Conservation (phyloP, 2,888 invertebrate genomes). For the Neocrepidodera transversa region DNA sequence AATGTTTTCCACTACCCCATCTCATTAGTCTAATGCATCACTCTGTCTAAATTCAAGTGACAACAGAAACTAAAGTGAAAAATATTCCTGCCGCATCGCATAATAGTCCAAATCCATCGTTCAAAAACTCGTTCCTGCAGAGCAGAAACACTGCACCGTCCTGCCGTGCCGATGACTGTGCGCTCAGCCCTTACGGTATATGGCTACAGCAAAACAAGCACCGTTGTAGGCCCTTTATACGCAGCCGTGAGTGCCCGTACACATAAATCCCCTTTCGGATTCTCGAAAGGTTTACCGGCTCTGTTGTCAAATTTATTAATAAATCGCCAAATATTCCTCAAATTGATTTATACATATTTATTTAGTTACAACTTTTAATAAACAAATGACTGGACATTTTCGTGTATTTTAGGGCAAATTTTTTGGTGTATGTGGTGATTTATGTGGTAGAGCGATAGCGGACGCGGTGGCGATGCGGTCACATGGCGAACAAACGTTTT, state of each 20-base stretch:
- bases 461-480: too few species aligned
- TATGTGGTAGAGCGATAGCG: too few species aligned
- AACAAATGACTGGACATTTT: too few species aligned
- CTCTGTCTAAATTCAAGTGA: too few species aligned
- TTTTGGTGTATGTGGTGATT: too few species aligned
- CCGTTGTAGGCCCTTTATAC: neutral
- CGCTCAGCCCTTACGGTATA: neutral
- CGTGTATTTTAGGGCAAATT: too few species aligned
- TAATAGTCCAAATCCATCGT: neutral
- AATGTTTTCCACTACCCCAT: too few species aligned
- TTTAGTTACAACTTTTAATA: too few species aligned
- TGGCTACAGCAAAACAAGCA: neutral
- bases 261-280: neutral
- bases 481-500: too few species aligned
- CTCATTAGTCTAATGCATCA: too few species aligned
- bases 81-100: constrained; percentile 1
- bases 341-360: too few species aligned
- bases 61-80: too few species aligned
- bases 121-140: constrained; percentile 1
- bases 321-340: neutral
- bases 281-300: neutral
- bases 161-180: neutral
- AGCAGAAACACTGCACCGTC: neutral
- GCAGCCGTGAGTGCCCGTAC: constrained; percentile 1
- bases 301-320: neutral